Evolutionary conservation across 2,888 invertebrate species (phyloP), one percentile per base, ranked within the genome.

Genomic region (Ypsolopha sequella): DNA sequence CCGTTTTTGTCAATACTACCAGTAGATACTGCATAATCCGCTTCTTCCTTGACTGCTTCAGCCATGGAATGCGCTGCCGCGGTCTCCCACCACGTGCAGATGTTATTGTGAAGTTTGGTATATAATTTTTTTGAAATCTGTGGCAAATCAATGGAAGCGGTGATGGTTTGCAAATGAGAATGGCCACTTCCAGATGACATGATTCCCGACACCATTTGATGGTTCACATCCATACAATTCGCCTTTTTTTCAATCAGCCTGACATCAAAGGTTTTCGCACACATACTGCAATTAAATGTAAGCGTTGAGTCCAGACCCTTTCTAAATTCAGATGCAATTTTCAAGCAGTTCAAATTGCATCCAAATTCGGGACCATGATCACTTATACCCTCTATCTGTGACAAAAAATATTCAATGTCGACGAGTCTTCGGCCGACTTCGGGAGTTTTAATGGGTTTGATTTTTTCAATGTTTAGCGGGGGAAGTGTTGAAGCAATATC

Each of bases 81-180:
- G 39, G 39, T 52, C 36, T 52, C 51, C 50, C 50, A 52, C 52
- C 49, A 52, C 44, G 52, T 51, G 44, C 49, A 52, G 36, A 51
- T 45, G 36, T 52, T 36, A 41, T 51, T 50, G 33, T 49, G 50
- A 34, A 49, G 9, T 35, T 34, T 41, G 39, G 44, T 41, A 46
- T 52, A 46, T 9, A 52, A 47, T 35, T 24, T 2, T 9, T 14
- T 7, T 34, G 39, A 46, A 51, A 46, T 52, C 11, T 10, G 36
- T 13, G 48, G 35, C 33, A 51, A 46, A 46, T 7, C 11, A 33
- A 51, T 33, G 38, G 39, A 51, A 47, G 48, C 45, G 41, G 47
- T 24, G 24, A 47, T 51, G 47, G 48, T 41, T 34, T 51, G 34
- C 35, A 39, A 51, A 51, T 51, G 51, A 47, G 48, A 10, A 46